Evolutionary conservation across 2,797 vertebrate genomes (phyloP).

Genomic region (Austrolebias charrua): DNA sequence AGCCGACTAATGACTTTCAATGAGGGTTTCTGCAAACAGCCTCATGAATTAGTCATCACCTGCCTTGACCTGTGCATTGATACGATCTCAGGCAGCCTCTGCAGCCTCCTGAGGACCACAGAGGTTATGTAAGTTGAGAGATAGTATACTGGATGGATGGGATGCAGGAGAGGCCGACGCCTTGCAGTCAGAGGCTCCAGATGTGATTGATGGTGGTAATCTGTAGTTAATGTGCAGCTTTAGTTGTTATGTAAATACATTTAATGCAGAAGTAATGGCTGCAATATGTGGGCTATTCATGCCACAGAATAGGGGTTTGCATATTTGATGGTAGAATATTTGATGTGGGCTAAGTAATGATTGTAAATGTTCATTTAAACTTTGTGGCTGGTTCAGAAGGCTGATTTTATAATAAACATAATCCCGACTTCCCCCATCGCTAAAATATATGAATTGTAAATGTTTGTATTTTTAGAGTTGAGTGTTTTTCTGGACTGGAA

Average conservation of each 20-base stretch:
- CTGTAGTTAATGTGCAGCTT: conserved; percentile 25
- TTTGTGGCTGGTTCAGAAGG: not conserved
- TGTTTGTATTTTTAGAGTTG: too few relatives aligned
- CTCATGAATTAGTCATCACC: conserved; percentile 66
- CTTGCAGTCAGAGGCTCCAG: conserved; percentile 16
- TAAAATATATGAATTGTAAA: too few relatives aligned
- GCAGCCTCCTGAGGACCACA: conserved; percentile 35
- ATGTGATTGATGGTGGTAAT: conserved; percentile 52
- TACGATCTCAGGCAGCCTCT: conserved; percentile 39
- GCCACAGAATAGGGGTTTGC: conserved; percentile 3
- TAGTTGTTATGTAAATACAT: conserved; percentile 24
- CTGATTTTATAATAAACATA: not conserved
- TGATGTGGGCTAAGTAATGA: not conserved
- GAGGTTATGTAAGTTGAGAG: conserved; percentile 57
- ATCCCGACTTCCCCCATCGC: too few relatives aligned
- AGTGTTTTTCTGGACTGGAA: too few relatives aligned
- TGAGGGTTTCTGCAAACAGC: conserved; percentile 38
- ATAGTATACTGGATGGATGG: conserved; percentile 29
- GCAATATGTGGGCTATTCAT: not conserved
- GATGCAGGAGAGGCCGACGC: conserved; percentile 7
- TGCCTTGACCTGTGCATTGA: conserved; percentile 55
- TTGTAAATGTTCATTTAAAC: not conserved
- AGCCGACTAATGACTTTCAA: conserved; percentile 55
- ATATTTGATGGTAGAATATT: conserved; percentile 4
- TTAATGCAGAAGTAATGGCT: conserved; percentile 12